Base-by-base conservation (phyloP, 2,888 invertebrate genomes). In the Thera obeliscata region DNA sequence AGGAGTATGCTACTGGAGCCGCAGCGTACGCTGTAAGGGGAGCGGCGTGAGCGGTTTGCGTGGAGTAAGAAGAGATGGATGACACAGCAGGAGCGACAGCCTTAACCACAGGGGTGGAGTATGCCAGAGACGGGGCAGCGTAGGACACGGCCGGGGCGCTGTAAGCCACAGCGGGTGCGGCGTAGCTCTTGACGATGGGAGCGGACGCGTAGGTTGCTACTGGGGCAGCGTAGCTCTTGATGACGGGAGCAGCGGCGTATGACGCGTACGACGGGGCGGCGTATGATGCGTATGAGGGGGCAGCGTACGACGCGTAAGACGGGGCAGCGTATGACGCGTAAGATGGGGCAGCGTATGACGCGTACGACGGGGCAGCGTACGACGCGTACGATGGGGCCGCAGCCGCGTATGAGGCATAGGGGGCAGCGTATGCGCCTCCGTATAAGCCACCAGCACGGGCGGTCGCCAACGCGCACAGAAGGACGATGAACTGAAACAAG, bases 391-490 rank as follows among this genome's bases (percentile, higher is more conserved):
- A 76, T 33, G 94, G 92, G 78, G 22, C 22, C 22, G 22, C 22
- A 22, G 67, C 87, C 76, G 67, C 91, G 83, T 70, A 94, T 11
- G 74, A 66, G 7, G 75, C 69, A 46, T 73, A 56, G 0, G 72
- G 72, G 6, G 86, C 85, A 70, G 80, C 83, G 73, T 82, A 83
- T 0, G 81, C 74, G 2, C 83, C 82, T 58, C 85, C 84, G 69
- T 81, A 75, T 12, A 95, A 78, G 60, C 90, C 80, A 67, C 95
- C 95, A 74, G 95, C 95, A 79, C 89, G 93, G 76, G 93, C 94
- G 59, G 91, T 89, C 65, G 94, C 95, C 84, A 95, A 87, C 73
- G 93, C 86, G 79, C 95, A 91, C 83, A 93, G 90, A 76, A 95
- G 85, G 68, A 94, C 86, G 79, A 95, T 79, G 76, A 95, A 87